Base-by-base conservation (phyloP, 2,888 invertebrate genomes). In the Serrognathus titanus region DNA sequence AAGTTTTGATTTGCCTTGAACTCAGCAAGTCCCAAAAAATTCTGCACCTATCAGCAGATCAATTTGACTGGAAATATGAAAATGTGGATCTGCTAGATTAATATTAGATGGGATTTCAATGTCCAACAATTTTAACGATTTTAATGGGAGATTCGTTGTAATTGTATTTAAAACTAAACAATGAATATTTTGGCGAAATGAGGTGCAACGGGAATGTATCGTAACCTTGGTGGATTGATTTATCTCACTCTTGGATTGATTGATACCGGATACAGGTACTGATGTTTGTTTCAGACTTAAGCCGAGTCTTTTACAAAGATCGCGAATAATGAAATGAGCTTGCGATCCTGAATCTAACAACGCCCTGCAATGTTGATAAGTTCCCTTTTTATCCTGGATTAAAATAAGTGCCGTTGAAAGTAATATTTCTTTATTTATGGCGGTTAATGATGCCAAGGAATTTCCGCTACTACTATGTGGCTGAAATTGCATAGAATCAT, bases 31-130 rank as follows among this genome's bases (percentile, higher is more conserved):
- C 48, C 31, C 11, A 48, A 10, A n/a, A 35, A 48, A 10, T 13
- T 39, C 46, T 5, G 57, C 49, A 8, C 60, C 63, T 38, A 63
- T 31, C 20, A 63, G 41, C 9, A 60, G 16, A 39, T 63, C 59
- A 37, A 60, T 52, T 9, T 40, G 12, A 9, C 41, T 40, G 36
- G 46, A n/a, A 37, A 41, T 9, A 55, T 61, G 57, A 49, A 59
- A 61, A 11, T 49, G 41, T 38, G 61, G 57, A 55, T 59, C 61
- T 7, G 61, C 59, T 37, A 61, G 41, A 24, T 45, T 24, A n/a
- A 63, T 40, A 55, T 53, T 48, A 7, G 41, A 12, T 7, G 59
- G 55, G 12, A 62, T 20, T 12, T 45, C 12, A n/a, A 45, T 9
- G 5, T 12, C 10, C 10, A 8, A 45, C 12, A 10, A 9, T 11